Base-by-base conservation (phyloP, 2,888 invertebrate species). In the Anorthoa munda region DNA sequence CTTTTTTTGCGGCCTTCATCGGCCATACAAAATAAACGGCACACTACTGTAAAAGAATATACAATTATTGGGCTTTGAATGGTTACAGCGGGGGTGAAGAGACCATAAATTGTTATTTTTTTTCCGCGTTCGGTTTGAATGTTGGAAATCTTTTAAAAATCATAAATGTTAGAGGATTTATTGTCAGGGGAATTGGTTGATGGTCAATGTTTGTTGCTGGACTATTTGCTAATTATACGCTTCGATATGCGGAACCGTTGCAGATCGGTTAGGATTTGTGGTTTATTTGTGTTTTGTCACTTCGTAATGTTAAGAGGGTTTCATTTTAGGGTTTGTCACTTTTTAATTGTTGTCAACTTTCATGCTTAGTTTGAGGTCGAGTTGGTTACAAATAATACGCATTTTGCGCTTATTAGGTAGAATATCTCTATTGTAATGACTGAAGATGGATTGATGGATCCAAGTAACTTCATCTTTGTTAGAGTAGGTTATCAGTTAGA, bases 31-130 rank as follows among this genome's bases (percentile, higher is more conserved):
- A 94, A 94, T 94, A 92, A 94, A 95, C 94, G 94, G 94, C 95
- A 95, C 94, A 96, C 96, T 96, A 96, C 96, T 94, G 96, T 96
- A 95, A 96, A 96, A 96, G 96, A 96, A 96, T 96, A 95, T 96
- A 96, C 96, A 96, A 96, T 96, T 96, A 96, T 95, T 94, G 94
- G 90, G 94, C 93, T 95, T 95, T 96, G 96, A 96, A 96, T 95
- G 93, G 94, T 93, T 96, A 94, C 96, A 95, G 96, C 95, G 96
- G 95, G 96, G 94, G 95, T 95, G 95, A 95, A 95, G 95, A 94
- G 95, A 92, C 92, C 96, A 95, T 96, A 96, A 96, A 96, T 96
- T 95, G 94, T 94, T 92, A 87, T 92, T 95, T 95, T 96, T 96
- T 95, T 93, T 82, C 81, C 67, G 63, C 79, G 84, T 85, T 87